A percentile compares a stretch with the other conserved stretches of the same genome.
phyloP scores from a whole-genome alignment of 1,140 invertebrate genomes.

The Ceratina japonica region DNA sequence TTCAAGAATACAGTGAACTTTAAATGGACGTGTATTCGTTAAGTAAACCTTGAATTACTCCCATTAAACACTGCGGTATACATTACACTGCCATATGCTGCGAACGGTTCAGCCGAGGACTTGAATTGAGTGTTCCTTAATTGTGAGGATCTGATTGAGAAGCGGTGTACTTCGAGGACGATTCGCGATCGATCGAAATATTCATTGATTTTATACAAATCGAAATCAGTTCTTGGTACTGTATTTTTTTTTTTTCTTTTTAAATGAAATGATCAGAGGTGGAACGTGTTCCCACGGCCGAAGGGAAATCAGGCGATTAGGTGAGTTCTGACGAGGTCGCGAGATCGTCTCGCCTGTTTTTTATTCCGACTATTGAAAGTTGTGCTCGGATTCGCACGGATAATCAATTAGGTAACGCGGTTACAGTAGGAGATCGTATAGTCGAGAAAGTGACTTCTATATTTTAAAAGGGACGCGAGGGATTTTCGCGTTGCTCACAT shows the following conservation, averaged over 20 bases:
- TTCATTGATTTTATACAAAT: too few relatives aligned
- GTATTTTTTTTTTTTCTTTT: too few relatives aligned
- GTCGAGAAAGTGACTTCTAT: not conserved
- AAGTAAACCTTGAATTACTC: conserved; percentile 15
- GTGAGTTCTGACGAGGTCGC: too few relatives aligned
- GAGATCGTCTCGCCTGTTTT: not conserved
- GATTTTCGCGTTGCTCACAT: too few relatives aligned
- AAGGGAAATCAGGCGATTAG: too few relatives aligned
- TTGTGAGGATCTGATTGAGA: not conserved
- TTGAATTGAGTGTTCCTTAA: conserved; percentile 17
- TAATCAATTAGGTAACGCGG: conserved; percentile 37
- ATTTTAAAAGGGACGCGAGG: not conserved
- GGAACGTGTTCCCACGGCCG: conserved; percentile 32
- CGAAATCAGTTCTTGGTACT: too few relatives aligned
- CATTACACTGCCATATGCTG: not conserved
- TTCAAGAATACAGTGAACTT: not conserved
- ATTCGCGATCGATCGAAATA: not conserved
- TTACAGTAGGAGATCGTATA: conserved; percentile 10
- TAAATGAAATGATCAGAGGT: not conserved
- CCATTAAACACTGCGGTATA: conserved; percentile 19
- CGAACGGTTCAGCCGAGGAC: too few relatives aligned
- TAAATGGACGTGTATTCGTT: not conserved
- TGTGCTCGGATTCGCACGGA: conserved; percentile 29
- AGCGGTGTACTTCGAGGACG: not conserved
- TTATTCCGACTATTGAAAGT: conserved; percentile 31